A percentile compares a stretch with the other conserved stretches of the same genome.
These are phyloP conservation scores for Mesocentrotus franciscanus DNA, from an alignment of 53 echinoderm and acorn worm genomes.

Conservation along the genomic window DNA sequence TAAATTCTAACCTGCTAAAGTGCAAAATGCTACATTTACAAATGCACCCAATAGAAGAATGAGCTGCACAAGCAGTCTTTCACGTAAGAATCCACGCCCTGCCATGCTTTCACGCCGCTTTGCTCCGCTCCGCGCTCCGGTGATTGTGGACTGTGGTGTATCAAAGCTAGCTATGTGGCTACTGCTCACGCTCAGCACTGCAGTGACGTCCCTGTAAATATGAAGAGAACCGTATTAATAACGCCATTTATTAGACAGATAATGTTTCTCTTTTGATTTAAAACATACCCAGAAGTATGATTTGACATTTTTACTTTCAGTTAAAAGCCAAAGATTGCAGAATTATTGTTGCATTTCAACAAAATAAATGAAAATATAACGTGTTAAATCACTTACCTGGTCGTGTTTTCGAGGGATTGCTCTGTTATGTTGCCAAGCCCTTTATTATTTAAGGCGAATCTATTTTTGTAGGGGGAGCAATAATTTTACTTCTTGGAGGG, in stretches of 20 bases:
- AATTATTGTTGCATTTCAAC: not conserved
- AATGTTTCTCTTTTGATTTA: not conserved
- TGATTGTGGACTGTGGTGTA: not conserved
- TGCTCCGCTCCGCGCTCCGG: too few relatives aligned
- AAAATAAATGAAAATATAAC: not conserved
- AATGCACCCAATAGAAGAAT: conserved; percentile 8
- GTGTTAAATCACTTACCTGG: not conserved
- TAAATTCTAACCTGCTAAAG: not conserved
- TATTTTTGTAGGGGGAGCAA: not conserved
- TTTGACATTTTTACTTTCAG: not conserved
- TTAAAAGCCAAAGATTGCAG: not conserved
- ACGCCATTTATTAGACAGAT: not conserved
- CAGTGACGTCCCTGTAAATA: not conserved
- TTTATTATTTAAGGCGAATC: not conserved
- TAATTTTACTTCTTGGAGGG: not conserved
- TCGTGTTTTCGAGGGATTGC: not conserved
- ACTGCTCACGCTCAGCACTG: not conserved
- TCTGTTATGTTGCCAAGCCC: conserved; percentile 20
- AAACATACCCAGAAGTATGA: not conserved
- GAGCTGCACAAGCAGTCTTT: conserved; percentile 28
- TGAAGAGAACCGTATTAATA: not conserved
- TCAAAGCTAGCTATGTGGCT: not conserved
- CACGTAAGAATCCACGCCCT: conserved; percentile 14
- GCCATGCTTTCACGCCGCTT: conserved; percentile 31
- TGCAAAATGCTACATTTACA: conserved; percentile 5